Percentiles rank a stretch among this genome's conserved stretches.
These are phyloP conservation scores for Oscheius onirici DNA, from an alignment of 2,888 invertebrate genomes.

Conservation along the genomic window DNA sequence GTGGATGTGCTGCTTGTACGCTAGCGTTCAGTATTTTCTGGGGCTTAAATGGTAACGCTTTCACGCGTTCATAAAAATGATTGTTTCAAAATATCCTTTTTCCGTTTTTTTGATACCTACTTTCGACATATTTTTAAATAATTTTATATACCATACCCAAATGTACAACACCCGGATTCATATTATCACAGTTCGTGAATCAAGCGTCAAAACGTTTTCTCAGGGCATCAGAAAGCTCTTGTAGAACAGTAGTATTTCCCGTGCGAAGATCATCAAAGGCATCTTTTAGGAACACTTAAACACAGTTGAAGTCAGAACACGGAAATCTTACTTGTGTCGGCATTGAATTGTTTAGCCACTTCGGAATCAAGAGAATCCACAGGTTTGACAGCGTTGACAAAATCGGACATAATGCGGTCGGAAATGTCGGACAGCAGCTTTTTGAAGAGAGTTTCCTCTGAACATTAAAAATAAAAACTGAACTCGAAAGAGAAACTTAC, in stretches of 20 bases:
- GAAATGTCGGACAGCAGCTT: conserved; percentile 37
- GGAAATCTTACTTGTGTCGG: neutral
- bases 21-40: conserved; percentile 59
- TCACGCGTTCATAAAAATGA: neutral
- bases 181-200: neutral
- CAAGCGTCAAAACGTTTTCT: conserved; percentile 28
- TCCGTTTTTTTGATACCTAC: too few species aligned
- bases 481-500: conserved; percentile 13
- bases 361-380: neutral
- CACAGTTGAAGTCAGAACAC: neutral
- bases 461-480: neutral
- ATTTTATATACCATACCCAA: neutral
- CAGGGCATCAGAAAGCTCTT: conserved; percentile 29
- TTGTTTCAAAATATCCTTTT: too few species aligned
- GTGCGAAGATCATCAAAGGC: conserved; percentile 41
- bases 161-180: neutral
- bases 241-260: conserved; percentile 35
- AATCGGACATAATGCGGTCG: conserved; percentile 25
- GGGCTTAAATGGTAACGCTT: conserved; percentile 54
- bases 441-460: conserved; percentile 41
- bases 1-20: conserved; percentile 55
- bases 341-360: conserved; percentile 12
- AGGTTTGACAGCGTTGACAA: conserved; percentile 17
- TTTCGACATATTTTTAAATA: too few species aligned
- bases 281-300: conserved; percentile 41